Evolutionary conservation across 1,140 invertebrate species (phyloP).

Genomic region (Drosophila baimaii): DNA sequence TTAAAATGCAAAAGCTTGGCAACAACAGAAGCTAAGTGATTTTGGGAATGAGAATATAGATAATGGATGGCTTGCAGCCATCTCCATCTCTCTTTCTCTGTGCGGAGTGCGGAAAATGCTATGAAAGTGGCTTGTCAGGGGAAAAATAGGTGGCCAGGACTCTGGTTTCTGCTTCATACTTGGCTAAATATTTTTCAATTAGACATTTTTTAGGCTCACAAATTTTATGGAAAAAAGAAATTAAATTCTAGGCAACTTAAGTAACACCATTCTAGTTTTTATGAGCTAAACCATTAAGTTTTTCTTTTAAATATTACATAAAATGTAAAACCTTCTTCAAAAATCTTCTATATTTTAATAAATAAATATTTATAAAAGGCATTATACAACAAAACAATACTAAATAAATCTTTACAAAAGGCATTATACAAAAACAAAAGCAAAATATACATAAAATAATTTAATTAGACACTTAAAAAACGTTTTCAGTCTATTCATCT

Average conservation of each 20-base stretch:
- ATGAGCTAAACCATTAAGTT: neutral
- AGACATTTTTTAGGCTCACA: no score
- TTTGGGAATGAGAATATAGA: slow-evolving; percentile 59
- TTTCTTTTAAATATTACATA: neutral
- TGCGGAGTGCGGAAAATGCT: neutral
- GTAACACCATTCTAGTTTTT: no score
- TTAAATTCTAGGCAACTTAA: neutral
- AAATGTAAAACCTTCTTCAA: neutral
- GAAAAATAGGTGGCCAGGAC: neutral
- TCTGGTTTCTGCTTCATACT: neutral
- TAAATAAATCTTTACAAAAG: neutral
- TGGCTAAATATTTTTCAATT: neutral
- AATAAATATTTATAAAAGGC: neutral
- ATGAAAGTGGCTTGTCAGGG: slow-evolving; percentile 11
- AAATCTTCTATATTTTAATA: neutral
- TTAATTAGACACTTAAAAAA: no score
- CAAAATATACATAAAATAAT: no score
- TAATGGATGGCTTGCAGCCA: slow-evolving; percentile 50
- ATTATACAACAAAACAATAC: no score
- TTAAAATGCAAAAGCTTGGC: slow-evolving; percentile 65
- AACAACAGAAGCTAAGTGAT: slow-evolving; percentile 63
- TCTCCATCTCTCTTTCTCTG: no score
- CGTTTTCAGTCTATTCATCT: neutral
- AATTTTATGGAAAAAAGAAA: neutral
- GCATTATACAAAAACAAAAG: neutral